Percentiles rank a stretch among this genome's conserved stretches.
Conservation (phyloP, 2,797 vertebrate genomes). For the Eulemur mongoz region DNA sequence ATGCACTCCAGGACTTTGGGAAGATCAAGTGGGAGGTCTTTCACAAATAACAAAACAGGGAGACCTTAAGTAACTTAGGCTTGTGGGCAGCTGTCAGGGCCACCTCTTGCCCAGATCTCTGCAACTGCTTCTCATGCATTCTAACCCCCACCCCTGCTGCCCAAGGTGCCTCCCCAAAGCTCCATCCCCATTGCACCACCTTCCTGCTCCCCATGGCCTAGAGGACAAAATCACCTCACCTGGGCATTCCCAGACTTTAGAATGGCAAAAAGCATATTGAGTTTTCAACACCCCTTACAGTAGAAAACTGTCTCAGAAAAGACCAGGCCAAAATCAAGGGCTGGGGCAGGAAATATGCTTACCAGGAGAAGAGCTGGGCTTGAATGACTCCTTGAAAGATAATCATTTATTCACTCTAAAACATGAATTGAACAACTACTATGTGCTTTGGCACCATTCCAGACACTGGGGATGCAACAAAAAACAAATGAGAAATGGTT, state of each 20-base stretch:
- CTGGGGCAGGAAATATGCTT: background rate
- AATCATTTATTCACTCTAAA: background rate
- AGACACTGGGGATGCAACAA: background rate
- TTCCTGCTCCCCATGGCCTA: background rate
- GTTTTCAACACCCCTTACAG: background rate
- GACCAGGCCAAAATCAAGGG: background rate
- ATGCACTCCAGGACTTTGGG: background rate
- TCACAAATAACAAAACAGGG: background rate
- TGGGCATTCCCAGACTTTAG: background rate
- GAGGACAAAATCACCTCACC: background rate
- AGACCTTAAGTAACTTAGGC: background rate
- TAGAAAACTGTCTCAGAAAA: background rate
- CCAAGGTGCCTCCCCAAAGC: background rate
- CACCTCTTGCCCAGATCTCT: background rate
- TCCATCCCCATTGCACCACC: background rate
- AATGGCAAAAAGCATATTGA: background rate
- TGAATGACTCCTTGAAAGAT: background rate
- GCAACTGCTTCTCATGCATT: background rate
- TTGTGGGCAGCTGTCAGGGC: background rate
- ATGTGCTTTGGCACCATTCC: background rate
- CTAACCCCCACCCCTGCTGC: background rate
- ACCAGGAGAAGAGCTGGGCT: background rate
- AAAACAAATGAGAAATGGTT: background rate
- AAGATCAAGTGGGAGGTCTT: background rate
- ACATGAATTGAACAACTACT: background rate